Percentiles rank a stretch among this genome's conserved stretches.
Evolutionary conservation across 2,888 invertebrate genomes (phyloP).

Genomic region (Lasioglossum villosulum): DNA sequence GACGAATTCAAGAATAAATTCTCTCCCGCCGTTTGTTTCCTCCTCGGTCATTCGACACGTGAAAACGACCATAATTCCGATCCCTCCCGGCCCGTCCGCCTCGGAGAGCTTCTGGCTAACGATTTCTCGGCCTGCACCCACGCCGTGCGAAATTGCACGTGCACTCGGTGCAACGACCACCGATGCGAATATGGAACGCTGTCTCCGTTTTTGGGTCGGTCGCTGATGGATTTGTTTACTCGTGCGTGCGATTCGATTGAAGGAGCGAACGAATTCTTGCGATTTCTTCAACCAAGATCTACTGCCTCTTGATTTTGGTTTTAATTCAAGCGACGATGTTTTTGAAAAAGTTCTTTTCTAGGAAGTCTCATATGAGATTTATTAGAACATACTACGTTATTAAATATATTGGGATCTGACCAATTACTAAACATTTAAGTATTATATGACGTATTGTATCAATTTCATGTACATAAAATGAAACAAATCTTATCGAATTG

Average conservation of each 20-base stretch:
- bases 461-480: no score
- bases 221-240: background rate
- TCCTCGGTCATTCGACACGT: background rate
- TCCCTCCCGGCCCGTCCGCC: background rate
- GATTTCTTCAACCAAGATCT: background rate
- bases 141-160: background rate
- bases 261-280: background rate
- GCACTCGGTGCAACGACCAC: slow-evolving; percentile 3
- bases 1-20: background rate
- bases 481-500: no score
- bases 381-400: no score
- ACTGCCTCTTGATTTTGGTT: background rate
- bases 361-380: no score
- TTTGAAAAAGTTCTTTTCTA: background rate
- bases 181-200: background rate
- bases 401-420: no score
- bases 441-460: no score
- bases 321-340: background rate
- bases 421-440: no score
- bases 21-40: slow-evolving; percentile 5
- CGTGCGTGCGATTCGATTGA: background rate
- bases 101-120: background rate
- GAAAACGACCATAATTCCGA: slow-evolving; percentile 9
- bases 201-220: background rate
- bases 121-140: background rate